Base-by-base conservation (phyloP, 23 tunicate species). In the Halocynthia roretzi region DNA sequence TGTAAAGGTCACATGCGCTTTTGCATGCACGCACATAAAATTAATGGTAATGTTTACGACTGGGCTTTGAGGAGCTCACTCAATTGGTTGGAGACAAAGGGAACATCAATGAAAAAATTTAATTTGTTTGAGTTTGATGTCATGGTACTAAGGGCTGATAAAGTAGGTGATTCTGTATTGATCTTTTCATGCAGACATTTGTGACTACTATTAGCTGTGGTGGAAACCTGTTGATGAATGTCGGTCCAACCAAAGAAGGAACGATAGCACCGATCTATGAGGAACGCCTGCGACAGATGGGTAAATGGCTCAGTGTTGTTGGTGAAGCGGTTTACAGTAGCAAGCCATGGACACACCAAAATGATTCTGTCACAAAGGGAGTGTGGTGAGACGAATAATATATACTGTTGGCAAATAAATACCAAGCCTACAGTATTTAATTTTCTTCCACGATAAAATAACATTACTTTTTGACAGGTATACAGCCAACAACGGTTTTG, bases 171-270 rank as follows among this genome's bases (percentile, higher is more conserved):
- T 31, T 31, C 44, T 31, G 44, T 31, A 31, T 31, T 31, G 4
- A 31, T 14, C 4, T 58, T 58, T 58, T 15, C 5, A 58, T 58
- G 31, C 69, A 83, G 91, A 74, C 80, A 61, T 74, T 86, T 50
- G 85, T 80, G 52, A 80, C 91, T 23, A 86, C 91, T 22, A 75
- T 86, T 49, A 80, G 91, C 50, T 86, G 84, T 72, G 84, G 84
- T 22, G 91, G 91, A 2, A 86, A 86, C 68, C 52, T 86, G 81
- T 76, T 86, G 12, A 72, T 80, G 72, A 86, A 86, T 67, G 55
- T 86, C 56, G 91, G 91, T 11, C 91, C 91, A 40, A 78, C 91
- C 10, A 86, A 86, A 66, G 91, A 86, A 50, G 91, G 91, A 55
- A 86, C 91, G 5, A 86, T 86, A 19, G 40, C 79, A 12, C 80